A percentile compares a stretch with the other conserved stretches of the same genome.
Conservation (phyloP, 2,888 invertebrate species). For the Torymus tubicola region DNA sequence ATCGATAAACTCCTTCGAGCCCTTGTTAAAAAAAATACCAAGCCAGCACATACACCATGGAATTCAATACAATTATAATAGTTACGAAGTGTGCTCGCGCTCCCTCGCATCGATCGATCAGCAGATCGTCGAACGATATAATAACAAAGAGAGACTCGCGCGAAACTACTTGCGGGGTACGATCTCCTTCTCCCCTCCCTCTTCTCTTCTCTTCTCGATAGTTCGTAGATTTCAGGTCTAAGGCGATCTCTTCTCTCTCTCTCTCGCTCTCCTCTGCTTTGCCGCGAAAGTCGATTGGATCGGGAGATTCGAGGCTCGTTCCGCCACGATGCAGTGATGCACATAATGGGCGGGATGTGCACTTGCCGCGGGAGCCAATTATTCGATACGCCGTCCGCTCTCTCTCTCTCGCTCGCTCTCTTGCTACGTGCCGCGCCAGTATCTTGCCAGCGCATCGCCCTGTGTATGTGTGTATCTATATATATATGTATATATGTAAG, state of each 20-base stretch:
- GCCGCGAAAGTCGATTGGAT: slow-evolving; percentile 50
- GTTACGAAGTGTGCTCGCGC: background rate
- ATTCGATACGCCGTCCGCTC: slow-evolving; percentile 74
- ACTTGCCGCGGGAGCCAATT: slow-evolving; percentile 77
- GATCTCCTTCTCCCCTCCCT: background rate
- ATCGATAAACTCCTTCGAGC: background rate
- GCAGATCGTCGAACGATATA: slow-evolving; percentile 28
- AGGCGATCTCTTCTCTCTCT: slow-evolving; percentile 21
- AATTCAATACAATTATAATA: slow-evolving; percentile 38
- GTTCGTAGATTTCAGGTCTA: slow-evolving; percentile 56
- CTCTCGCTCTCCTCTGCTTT: background rate
- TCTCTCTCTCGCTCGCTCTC: slow-evolving; percentile 72
- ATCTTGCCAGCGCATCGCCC: slow-evolving; percentile 24
- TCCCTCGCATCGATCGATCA: slow-evolving; percentile 26
- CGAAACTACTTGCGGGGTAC: background rate
- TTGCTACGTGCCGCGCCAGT: slow-evolving; percentile 1
- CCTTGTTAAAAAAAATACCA: background rate
- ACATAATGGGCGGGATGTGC: slow-evolving; percentile 75
- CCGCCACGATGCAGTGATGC: slow-evolving; percentile 72
- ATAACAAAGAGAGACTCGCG: slow-evolving; percentile 35
- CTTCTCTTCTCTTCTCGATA: slow-evolving; percentile 15
- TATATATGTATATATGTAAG: background rate
- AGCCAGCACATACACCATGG: background rate
- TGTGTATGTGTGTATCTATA: background rate
- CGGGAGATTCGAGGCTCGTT: slow-evolving; percentile 51